Percentiles rank a stretch among this genome's conserved stretches.
Evolutionary conservation across 2,113 vertebrate genomes (phyloP).

Genomic region (Acanthisitta chloris): DNA sequence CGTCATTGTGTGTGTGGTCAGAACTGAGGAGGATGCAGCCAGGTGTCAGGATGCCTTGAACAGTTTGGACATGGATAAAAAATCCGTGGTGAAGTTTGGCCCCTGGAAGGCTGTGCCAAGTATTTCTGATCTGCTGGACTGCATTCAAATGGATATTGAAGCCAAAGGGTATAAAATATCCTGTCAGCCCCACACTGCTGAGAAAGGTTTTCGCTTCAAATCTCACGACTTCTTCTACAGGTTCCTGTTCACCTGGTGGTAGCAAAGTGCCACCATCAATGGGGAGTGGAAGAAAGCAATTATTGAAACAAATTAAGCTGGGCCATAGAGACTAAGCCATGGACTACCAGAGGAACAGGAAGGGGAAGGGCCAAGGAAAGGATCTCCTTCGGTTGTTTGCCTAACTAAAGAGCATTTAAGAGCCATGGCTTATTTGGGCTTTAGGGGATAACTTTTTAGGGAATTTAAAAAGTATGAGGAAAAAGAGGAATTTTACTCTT

Average conservation of each 20-base stretch:
- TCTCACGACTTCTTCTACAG: slow-evolving; percentile 79
- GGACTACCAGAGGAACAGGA: background rate
- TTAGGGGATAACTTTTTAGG: background rate
- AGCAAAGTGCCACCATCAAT: background rate
- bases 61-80: slow-evolving; percentile 78
- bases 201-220: slow-evolving; percentile 77
- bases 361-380: accelerated
- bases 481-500: background rate
- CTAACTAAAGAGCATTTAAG: background rate
- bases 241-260: slow-evolving; percentile 92
- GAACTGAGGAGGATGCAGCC: slow-evolving; percentile 74
- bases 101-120: slow-evolving; percentile 82
- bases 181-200: slow-evolving; percentile 51
- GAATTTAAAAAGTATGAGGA: background rate
- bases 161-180: slow-evolving; percentile 81
- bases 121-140: slow-evolving; percentile 82
- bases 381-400: background rate
- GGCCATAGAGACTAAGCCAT: background rate
- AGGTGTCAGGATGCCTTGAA: slow-evolving; percentile 73
- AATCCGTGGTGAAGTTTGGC: slow-evolving; percentile 88
- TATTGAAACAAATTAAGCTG: background rate
- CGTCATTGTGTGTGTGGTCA: slow-evolving; percentile 81
- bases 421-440: background rate
- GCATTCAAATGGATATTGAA: slow-evolving; percentile 84
- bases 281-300: background rate